Evolutionary conservation across 2,888 invertebrate species (phyloP), one percentile per base, ranked within the genome.

Genomic region (Tridacna crocea): DNA sequence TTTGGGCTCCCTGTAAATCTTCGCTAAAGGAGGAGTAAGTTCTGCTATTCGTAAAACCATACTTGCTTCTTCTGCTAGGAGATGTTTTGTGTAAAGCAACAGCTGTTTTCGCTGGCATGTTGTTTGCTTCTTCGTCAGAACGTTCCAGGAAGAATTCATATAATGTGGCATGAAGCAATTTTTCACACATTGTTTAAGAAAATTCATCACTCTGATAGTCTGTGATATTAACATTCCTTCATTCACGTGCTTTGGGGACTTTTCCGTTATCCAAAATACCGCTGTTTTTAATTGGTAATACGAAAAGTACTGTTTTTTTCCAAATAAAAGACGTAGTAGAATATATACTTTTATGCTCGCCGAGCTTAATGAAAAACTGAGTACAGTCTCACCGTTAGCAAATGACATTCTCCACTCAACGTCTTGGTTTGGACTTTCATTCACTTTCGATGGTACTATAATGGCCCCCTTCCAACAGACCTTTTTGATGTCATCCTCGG

Each of bases 61-160:
- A 2, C 24, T 61, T 61, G 8, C 61, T 22, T 22, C 13, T 24
- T 61, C 61, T 22, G 15, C 19, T 61, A 61, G 1, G 2, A 61
- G 61, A 22, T 24, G 26, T 24, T 24, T 13, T 2, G 22, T 61
- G 61, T 61, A 61, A 61, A 24, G 13, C 22, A 61, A 10, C 22
- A 61, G 61, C 55, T 55, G 17, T 19, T 2, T 19, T 55, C 55
- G 15, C 55, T 55, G 55, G 17, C 55, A 19, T 10, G 19, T 55
- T 19, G 19, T 22, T 24, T 17, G 61, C 61, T n/a, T 55, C 17
- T 11, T 19, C 19, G 55, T 55, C n/a, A 70, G 26, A 24, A 70
- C 13, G 36, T 70, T 70, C 70, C 70, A 70, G 22, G 70, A 70
- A 11, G 70, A 17, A 17, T 70, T 70, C n/a, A 70, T 51, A 26